phyloP scores from a whole-genome alignment of 1,140 invertebrate species.

The Papilio polytes region DNA sequence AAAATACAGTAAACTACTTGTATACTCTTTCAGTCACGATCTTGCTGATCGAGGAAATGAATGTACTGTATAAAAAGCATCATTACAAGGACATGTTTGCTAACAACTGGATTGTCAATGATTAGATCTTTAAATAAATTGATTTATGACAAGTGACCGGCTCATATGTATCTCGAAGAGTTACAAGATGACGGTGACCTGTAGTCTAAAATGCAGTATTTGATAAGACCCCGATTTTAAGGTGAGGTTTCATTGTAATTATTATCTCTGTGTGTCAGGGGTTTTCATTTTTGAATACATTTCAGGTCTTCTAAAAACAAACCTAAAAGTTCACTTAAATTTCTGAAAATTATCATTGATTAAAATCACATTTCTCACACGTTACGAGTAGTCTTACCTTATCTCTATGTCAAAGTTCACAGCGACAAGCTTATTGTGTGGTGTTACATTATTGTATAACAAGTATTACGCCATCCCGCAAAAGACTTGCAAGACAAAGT shows the following conservation, averaged over 20 bases:
- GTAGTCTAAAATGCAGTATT: not conserved
- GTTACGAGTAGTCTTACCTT: not conserved
- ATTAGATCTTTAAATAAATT: constrained; percentile 2
- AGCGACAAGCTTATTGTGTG: not conserved
- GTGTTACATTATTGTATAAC: not conserved
- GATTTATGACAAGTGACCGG: not conserved
- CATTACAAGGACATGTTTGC: constrained; percentile 14
- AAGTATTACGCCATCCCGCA: not conserved
- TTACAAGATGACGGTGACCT: not conserved
- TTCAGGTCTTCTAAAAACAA: too few species aligned
- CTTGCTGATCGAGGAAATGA: constrained; percentile 38
- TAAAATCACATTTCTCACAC: not conserved
- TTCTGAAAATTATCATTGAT: constrained; percentile 1
- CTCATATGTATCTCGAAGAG: not conserved
- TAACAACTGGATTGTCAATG: not conserved
- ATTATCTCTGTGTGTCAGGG: too few species aligned
- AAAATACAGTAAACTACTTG: constrained; percentile 38
- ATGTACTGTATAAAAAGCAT: constrained; percentile 38
- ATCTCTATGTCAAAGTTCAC: constrained; percentile 4
- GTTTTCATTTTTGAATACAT: too few species aligned
- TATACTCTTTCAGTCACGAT: constrained; percentile 39
- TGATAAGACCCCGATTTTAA: too few species aligned
- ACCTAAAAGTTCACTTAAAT: too few species aligned
- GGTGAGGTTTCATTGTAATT: too few species aligned
- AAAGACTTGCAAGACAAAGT: too few species aligned